Evolutionary conservation across 2,888 invertebrate species (phyloP).

Genomic region (Pyrochroa serraticornis): DNA sequence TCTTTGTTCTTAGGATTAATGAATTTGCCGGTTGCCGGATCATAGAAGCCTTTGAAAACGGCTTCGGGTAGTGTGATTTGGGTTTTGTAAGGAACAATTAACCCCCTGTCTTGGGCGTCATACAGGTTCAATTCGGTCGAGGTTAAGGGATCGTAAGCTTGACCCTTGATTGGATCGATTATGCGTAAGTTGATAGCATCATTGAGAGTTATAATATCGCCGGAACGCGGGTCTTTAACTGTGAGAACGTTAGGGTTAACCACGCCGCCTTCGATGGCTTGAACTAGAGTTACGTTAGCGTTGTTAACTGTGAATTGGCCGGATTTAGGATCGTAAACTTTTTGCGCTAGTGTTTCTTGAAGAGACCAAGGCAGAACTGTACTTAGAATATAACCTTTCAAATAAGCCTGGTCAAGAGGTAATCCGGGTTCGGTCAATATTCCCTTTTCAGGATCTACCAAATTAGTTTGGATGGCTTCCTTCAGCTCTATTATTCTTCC

Average conservation of each 20-base stretch:
- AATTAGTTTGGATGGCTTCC: conserved; percentile 71
- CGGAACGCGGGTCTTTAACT: conserved; percentile 79
- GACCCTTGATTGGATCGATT: conserved; percentile 81
- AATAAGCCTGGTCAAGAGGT: conserved; percentile 78
- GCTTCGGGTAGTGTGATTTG: conserved; percentile 87
- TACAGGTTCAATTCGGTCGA: conserved; percentile 77
- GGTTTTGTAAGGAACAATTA: conserved; percentile 81
- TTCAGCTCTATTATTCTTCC: conserved; percentile 70
- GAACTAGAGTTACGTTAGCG: conserved; percentile 71
- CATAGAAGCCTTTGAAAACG: conserved; percentile 89
- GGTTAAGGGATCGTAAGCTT: conserved; percentile 75
- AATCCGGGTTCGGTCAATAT: conserved; percentile 72
- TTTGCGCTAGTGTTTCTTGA: conserved; percentile 82
- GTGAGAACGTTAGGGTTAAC: conserved; percentile 80
- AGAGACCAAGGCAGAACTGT: conserved; percentile 81
- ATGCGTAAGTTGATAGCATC: conserved; percentile 80
- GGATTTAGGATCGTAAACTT: conserved; percentile 76
- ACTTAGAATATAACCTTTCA: conserved; percentile 80
- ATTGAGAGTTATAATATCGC: conserved; percentile 78
- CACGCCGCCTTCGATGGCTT: conserved; percentile 75
- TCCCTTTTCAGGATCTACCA: conserved; percentile 75
- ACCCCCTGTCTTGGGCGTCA: conserved; percentile 83
- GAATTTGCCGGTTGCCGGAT: conserved; percentile 82
- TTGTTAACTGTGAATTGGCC: conserved; percentile 75
- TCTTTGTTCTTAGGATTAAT: conserved; percentile 81